Percentiles rank a stretch among this genome's conserved stretches.
Conservation (phyloP, 2,888 invertebrate species). For the Venustoraphidia nigricollis region DNA sequence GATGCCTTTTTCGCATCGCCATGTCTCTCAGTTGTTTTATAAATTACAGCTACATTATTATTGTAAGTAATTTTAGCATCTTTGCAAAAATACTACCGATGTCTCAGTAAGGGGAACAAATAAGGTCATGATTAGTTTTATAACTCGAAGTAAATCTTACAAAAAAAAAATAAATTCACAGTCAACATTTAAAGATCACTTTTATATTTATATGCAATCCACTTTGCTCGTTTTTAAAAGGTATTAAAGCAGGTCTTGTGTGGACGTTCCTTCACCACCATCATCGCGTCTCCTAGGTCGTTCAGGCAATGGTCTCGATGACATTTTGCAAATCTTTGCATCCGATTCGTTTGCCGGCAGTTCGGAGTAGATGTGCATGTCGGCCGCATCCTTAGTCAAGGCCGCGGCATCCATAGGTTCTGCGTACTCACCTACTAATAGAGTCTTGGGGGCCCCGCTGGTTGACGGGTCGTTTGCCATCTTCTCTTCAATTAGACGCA, state of each 20-base stretch:
- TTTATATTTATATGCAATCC: no score
- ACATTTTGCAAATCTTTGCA: conserved; percentile 32
- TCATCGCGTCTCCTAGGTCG: conserved; percentile 30
- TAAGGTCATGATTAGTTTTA: no score
- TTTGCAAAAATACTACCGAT: no score
- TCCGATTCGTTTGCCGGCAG: conserved; percentile 23
- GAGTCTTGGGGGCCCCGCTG: conserved; percentile 18
- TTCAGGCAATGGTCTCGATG: conserved; percentile 51
- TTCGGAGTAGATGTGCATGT: conserved; percentile 37
- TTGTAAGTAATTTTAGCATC: no score
- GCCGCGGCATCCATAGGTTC: conserved; percentile 36
- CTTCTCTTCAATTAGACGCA: conserved; percentile 43
- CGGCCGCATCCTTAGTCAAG: conserved; percentile 23
- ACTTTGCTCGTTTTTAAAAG: no score
- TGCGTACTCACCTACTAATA: conserved; percentile 35
- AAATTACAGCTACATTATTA: no score
- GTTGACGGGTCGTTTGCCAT: conserved; percentile 18
- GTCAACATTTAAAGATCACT: no score
- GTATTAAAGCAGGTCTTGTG: not conserved
- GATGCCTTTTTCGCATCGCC: no score
- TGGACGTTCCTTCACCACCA: conserved; percentile 8
- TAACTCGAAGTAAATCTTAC: no score
- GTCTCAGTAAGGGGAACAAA: no score
- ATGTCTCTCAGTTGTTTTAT: no score
- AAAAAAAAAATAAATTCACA: no score